phyloP scores from a whole-genome alignment of 2,113 vertebrate genomes.

The Elgaria multicarinata region DNA sequence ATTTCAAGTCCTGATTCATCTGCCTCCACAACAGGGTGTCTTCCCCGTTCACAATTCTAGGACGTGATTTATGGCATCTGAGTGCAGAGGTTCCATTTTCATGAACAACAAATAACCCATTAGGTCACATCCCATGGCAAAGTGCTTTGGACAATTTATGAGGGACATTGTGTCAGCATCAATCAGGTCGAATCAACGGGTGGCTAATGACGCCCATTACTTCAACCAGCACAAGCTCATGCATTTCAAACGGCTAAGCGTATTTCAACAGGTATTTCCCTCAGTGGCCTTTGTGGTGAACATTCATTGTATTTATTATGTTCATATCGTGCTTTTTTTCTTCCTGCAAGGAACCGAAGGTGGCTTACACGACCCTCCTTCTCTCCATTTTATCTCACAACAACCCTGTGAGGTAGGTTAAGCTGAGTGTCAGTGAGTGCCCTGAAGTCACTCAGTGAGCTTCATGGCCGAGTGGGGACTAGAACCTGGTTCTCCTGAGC shows the following conservation, averaged over 20 bases:
- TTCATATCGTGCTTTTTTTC: not conserved
- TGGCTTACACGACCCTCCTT: too few species aligned
- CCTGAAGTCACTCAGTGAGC: too few species aligned
- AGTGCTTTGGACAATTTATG: not conserved
- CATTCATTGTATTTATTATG: not conserved
- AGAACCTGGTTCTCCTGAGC: too few species aligned
- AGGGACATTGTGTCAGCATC: not conserved
- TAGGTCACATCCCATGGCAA: not conserved
- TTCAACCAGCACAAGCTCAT: not conserved
- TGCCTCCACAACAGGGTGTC: not conserved
- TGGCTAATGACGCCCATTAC: not conserved
- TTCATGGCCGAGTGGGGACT: too few species aligned
- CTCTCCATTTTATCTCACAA: too few species aligned
- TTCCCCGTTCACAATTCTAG: not conserved
- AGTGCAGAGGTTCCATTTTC: not conserved
- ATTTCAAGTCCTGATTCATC: not conserved
- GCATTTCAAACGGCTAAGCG: not conserved
- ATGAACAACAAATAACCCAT: not conserved
- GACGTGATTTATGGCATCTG: not conserved
- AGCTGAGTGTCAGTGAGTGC: too few species aligned
- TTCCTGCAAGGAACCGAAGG: not conserved
- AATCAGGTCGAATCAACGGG: not conserved
- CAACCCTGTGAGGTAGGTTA: too few species aligned
- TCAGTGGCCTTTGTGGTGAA: not conserved
- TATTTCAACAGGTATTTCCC: not conserved